Base-by-base conservation (phyloP, 2,113 vertebrate species). In the Strigops habroptila region DNA sequence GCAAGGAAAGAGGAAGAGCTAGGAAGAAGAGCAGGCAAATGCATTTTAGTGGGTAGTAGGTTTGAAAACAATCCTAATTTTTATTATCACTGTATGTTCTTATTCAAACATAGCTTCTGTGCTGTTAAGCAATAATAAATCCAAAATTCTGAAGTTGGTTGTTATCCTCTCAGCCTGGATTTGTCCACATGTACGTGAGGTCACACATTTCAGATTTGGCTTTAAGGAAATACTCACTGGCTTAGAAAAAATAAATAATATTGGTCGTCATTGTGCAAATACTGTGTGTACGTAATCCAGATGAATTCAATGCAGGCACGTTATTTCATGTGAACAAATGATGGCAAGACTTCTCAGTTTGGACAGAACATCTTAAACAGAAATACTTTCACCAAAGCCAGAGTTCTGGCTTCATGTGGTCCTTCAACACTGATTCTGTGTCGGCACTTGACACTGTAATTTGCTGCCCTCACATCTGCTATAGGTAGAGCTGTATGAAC, bases 301-400 rank as follows among this genome's bases (percentile, higher is more conserved):
- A 62, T 0, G 0, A 84, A 79, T 71, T 60, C 46, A 76, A n/a
- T 35, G 35, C 21, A 19, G 69, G n/a, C 19, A 28, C 0, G 0
- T 76, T 64, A 46, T 62, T 76, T 81, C 35, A n/a, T 41, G 41
- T 35, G 59, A 67, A 67, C 65, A 43, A 63, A 88, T 62, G 37
- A 63, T 30, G 48, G 35, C 63, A 65, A 76, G 49, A 31, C 31
- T 39, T 79, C 84, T 82, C 48, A 18, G 19, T 76, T 87, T 95
- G 78, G 49, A 12, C 53, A 79, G 78, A 80, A 48, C 19, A 76
- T 44, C 35, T 91, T 41, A 31, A 21, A 41, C 24, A 80, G 81
- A 87, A 73, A 41, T 82, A 28, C 25, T 44, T 90, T 49, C 31
- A 49, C 57, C 71, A 85, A 44, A 85, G 60, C 46, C 37, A 30